Base-by-base conservation (phyloP, 2,888 invertebrate genomes). In the Invenusta paracnida region DNA sequence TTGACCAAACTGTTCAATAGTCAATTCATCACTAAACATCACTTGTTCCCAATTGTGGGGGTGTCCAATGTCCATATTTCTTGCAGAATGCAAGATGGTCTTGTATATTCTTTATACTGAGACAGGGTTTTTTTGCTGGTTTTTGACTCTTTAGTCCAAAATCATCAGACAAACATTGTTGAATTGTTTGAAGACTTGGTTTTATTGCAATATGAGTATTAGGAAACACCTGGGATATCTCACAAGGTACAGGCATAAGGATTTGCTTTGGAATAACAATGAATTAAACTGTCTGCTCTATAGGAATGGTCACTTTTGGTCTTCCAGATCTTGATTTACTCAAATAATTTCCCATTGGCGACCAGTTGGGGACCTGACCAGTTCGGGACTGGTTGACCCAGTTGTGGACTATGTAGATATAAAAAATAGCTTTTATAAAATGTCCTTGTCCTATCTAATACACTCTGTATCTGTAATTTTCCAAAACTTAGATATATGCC, bases 41-140 rank as follows among this genome's bases (percentile, higher is more conserved):
- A 73, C 73, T 5, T 73, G 17, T 13, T 5, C 27, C 73, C 73
- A 73, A n/a, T 23, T 73, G 73, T 73, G 17, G 2, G 11, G 27
- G 23, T 5, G 73, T 73, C 73, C 73, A 73, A 23, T 73, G 17
- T 73, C 27, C 23, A 23, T 73, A 73, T 73, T 73, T 73, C 25
- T 5, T 73, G 23, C 27, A 73, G 27, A 13, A 73, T 5, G 5
- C 27, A 13, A 73, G 2, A n/a, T 23, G 2, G 73, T 73, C 25
- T 23, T 25, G 2, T 5, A 25, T 73, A 23, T 73, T 73, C 25
- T 73, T 73, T 5, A 23, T 5, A 73, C 73, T 73, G 11, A 73
- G 2, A n/a, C 73, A n/a, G 2, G 73, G 73, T 73, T 73, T 73
- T 25, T 73, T 73, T 73, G 73, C 73, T 48, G 48, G 48, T 48